A percentile compares a stretch with the other conserved stretches of the same genome.
Evolutionary conservation across 2,113 vertebrate genomes (phyloP).

Genomic region (Haplotaxodon microlepis): DNA sequence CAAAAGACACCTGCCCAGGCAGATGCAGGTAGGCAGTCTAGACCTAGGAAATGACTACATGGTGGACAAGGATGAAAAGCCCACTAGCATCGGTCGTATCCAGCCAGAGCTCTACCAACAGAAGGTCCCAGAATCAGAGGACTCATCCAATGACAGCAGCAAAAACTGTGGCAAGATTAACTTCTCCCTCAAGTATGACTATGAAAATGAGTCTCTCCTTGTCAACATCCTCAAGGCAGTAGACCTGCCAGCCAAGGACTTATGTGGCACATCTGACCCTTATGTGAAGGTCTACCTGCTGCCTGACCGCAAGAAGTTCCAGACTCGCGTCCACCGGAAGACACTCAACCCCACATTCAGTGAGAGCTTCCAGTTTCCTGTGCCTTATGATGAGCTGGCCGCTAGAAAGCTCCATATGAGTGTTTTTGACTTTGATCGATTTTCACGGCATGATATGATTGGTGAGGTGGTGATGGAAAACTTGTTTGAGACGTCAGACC

Average conservation of each 20-base stretch:
- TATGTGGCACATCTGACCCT: slow-evolving; percentile 97
- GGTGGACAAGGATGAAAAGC: slow-evolving; percentile 75
- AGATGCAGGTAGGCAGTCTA: slow-evolving; percentile 89
- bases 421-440: slow-evolving; percentile 96
- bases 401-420: slow-evolving; percentile 92
- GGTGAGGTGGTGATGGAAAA: slow-evolving; percentile 96
- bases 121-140: slow-evolving; percentile 81
- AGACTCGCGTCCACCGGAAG: slow-evolving; percentile 97
- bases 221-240: slow-evolving; percentile 90
- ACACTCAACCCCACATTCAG: slow-evolving; percentile 94
- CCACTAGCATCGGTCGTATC: slow-evolving; percentile 89
- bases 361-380: slow-evolving; percentile 93
- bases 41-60: slow-evolving; percentile 81
- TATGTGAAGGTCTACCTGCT: slow-evolving; percentile 98
- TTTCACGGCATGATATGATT: slow-evolving; percentile 97
- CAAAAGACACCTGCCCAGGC: slow-evolving; percentile 88
- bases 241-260: slow-evolving; percentile 94
- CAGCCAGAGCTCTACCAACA: slow-evolving; percentile 93
- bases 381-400: slow-evolving; percentile 87
- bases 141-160: slow-evolving; percentile 77
- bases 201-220: slow-evolving; percentile 85
- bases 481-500: slow-evolving; percentile 90
- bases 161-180: slow-evolving; percentile 93
- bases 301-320: slow-evolving; percentile 97
- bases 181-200: slow-evolving; percentile 94